Evolutionary conservation across 2,797 vertebrate species (phyloP), one percentile per base, ranked within the genome.

Genomic region (Orientallactaga sibirica): DNA sequence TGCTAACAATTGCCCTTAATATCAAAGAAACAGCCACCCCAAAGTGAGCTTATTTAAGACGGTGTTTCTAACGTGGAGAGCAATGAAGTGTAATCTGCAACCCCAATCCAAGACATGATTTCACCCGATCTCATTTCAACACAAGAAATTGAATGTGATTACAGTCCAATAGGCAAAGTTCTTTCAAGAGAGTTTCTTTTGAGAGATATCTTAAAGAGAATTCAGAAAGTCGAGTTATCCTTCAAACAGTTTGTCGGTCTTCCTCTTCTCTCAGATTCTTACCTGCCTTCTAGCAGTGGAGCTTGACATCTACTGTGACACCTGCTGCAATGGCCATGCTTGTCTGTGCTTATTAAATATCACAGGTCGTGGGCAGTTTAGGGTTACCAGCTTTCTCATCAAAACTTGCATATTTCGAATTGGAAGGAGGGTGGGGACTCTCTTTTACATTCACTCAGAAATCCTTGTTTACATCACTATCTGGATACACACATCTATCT

Each of bases 191-290:
- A 3, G 37, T 2, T 55, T 86, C 12, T 80, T 88, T 76, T 43
- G 14, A 52, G 89, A 61, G 4, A 7, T 88, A 5, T 94, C 62
- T 74, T 89, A 73, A 83, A 78, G 19, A 88, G 15, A 27, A 55
- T 33, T 61, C 88, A 64, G 29, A 58, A 48, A 84, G 73, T 85
- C 29, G 83, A 58, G 16, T 75, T 86, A 75, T 73, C 25, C 52
- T 88, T 81, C 41, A 90, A 84, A 66, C 1, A 41, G 6, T 75
- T 76, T 25, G 79, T 29, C 52, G 82, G 74, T 20, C 2, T 15
- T 91, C 7, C 20, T 82, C 87, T 94, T 68, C 7, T 88, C 29
- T 18, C 80, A 62, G 33, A 80, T 71, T 92, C 43, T 88, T 33
- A 20, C 19, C 19, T 58, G 33, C 12, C 10, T 87, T 25, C 52